phyloP scores from a whole-genome alignment of 1,140 invertebrate species.

The Euschistus heros region DNA sequence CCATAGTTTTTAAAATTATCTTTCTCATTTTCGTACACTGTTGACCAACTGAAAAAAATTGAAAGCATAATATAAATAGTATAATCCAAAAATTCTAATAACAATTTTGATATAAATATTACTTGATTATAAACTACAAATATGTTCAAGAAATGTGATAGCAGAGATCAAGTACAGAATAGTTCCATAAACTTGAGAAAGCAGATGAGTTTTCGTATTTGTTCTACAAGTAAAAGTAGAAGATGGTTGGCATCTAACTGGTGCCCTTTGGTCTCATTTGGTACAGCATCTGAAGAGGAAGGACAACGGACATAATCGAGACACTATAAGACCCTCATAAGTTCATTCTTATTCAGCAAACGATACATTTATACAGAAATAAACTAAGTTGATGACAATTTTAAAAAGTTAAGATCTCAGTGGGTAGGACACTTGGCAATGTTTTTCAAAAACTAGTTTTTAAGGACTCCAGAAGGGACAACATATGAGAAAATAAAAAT shows the following conservation, averaged over 20 bases:
- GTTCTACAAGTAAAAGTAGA: not conserved
- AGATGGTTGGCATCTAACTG: not conserved
- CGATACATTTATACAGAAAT: too few species aligned
- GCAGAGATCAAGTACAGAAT: not conserved
- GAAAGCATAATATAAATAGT: slow-evolving; percentile 18
- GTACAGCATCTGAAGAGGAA: too few species aligned
- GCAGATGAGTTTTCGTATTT: not conserved
- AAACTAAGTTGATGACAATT: not conserved
- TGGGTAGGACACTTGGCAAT: too few species aligned
- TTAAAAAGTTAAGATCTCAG: not conserved
- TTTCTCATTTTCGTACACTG: slow-evolving; percentile 67
- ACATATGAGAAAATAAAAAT: too few species aligned
- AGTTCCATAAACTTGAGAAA: not conserved
- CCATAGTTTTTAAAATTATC: slow-evolving; percentile 70
- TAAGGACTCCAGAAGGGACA: too few species aligned
- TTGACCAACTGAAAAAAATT: slow-evolving; percentile 62
- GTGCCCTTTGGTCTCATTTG: too few species aligned
- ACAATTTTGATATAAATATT: not conserved
- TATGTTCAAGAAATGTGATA: not conserved
- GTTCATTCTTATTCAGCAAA: too few species aligned
- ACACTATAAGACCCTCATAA: too few species aligned
- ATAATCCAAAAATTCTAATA: slow-evolving; percentile 19
- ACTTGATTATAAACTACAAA: slow-evolving; percentile 20
- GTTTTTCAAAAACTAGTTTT: too few species aligned
- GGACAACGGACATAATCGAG: too few species aligned